These are phyloP conservation scores for Esox niger DNA, from an alignment of 2,113 vertebrate species.

Conservation along the genomic window DNA sequence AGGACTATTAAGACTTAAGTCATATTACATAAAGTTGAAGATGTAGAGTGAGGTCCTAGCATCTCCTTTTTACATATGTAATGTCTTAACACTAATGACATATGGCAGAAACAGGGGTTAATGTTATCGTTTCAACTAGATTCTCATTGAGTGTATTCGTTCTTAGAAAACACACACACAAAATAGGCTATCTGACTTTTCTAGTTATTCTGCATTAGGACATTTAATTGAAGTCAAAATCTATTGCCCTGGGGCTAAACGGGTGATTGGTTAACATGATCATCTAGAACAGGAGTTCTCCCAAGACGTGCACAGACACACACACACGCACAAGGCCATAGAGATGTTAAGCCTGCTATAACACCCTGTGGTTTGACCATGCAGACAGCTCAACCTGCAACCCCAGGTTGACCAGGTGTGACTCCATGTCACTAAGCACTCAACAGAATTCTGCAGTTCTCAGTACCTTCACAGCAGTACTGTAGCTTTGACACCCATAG, in stretches of 20 bases:
- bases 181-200: not conserved
- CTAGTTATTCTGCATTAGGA: not conserved
- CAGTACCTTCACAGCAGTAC: not conserved
- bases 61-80: too few species aligned
- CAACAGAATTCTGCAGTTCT: not conserved
- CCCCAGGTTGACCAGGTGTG: constrained; percentile 68
- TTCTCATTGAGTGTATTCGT: not conserved
- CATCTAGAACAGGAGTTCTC: not conserved
- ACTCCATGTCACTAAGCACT: constrained; percentile 1
- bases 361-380: constrained; percentile 72
- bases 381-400: constrained; percentile 62
- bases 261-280: constrained; percentile 1
- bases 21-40: too few species aligned
- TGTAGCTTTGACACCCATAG: not conserved
- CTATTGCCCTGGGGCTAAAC: constrained; percentile 6
- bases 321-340: constrained; percentile 59
- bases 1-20: too few species aligned
- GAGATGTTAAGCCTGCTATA: constrained; percentile 79
- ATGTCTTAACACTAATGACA: too few species aligned
- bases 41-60: too few species aligned
- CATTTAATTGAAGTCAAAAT: not conserved
- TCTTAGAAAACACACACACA: not conserved
- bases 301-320: not conserved
- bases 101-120: too few species aligned
- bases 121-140: too few species aligned